These are phyloP conservation scores for Clostera curtula DNA, from an alignment of 2,888 invertebrate species.

Conservation along the genomic window DNA sequence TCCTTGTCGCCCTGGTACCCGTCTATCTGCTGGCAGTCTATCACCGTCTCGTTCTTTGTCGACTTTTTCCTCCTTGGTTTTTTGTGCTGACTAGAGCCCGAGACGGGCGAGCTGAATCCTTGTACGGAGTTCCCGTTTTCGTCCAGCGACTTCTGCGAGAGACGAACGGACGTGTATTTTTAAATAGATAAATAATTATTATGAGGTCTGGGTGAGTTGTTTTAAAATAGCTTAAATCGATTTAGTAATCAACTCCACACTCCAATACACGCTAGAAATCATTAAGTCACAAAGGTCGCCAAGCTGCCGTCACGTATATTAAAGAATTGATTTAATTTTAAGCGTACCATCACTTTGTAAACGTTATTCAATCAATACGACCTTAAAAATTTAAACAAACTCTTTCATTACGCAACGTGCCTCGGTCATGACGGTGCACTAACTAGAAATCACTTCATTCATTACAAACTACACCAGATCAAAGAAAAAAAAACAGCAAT, in stretches of 20 bases:
- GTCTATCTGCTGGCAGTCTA: constrained; percentile 78
- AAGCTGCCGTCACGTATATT: too few relatives aligned
- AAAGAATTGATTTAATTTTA: too few relatives aligned
- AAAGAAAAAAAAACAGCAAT: neutral
- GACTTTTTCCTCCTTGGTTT: constrained; percentile 76
- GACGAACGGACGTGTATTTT: constrained; percentile 29
- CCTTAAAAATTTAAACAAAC: too few relatives aligned
- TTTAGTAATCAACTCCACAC: too few relatives aligned
- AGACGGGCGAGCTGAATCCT: constrained; percentile 63
- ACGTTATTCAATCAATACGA: too few relatives aligned
- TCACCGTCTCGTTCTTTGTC: constrained; percentile 74
- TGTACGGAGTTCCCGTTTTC: constrained; percentile 87
- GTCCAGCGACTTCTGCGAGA: constrained; percentile 80
- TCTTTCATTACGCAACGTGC: too few relatives aligned
- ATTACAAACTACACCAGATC: neutral
- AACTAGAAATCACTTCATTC: neutral
- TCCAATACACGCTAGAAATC: too few relatives aligned
- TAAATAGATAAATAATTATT: constrained; percentile 23
- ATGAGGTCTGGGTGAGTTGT: too few relatives aligned
- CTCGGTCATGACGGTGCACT: too few relatives aligned
- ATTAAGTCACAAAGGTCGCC: too few relatives aligned
- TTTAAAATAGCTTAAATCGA: too few relatives aligned
- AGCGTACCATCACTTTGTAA: too few relatives aligned
- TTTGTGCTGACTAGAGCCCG: constrained; percentile 69
- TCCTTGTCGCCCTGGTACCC: constrained; percentile 88